These are phyloP conservation scores for Chalcis sispes DNA, from an alignment of 2,888 invertebrate species.

Conservation along the genomic window DNA sequence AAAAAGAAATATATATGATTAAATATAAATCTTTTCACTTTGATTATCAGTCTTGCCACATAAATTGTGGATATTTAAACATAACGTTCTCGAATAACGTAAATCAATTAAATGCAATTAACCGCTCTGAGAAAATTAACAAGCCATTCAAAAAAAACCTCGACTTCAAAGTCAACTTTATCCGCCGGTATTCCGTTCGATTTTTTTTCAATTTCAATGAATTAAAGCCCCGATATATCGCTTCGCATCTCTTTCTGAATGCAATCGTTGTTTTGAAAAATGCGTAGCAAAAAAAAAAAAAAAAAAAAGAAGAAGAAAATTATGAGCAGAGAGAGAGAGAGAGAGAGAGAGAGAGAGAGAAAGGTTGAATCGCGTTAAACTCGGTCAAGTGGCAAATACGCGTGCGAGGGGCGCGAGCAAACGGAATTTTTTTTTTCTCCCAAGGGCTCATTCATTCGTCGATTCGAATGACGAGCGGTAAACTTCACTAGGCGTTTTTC, in stretches of 20 bases:
- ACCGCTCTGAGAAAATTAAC: slow-evolving; percentile 11
- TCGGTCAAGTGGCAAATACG: slow-evolving; percentile 39
- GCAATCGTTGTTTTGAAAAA: not conserved
- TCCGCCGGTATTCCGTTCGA: slow-evolving; percentile 13
- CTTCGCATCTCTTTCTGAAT: not conserved
- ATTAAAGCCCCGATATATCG: slow-evolving; percentile 35
- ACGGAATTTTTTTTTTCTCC: not conserved
- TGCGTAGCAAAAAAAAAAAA: no score
- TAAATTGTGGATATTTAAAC: not conserved
- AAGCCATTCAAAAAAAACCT: slow-evolving; percentile 23
- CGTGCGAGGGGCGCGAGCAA: not conserved
- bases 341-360: no score
- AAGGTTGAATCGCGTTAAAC: slow-evolving; percentile 14
- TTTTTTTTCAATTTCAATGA: slow-evolving; percentile 44
- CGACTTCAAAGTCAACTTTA: slow-evolving; percentile 19
- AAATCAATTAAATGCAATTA: slow-evolving; percentile 25
- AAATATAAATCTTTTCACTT: not conserved
- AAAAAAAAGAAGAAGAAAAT: no score
- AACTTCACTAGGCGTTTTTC: not conserved
- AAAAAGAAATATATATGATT: not conserved
- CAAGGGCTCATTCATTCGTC: not conserved
- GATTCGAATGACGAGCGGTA: not conserved
- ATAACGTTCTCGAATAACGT: not conserved
- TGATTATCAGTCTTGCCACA: no score
- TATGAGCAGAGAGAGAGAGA: no score